Base-by-base conservation (phyloP, 1,140 invertebrate genomes). In the Macrosteles quadrilineatus region DNA sequence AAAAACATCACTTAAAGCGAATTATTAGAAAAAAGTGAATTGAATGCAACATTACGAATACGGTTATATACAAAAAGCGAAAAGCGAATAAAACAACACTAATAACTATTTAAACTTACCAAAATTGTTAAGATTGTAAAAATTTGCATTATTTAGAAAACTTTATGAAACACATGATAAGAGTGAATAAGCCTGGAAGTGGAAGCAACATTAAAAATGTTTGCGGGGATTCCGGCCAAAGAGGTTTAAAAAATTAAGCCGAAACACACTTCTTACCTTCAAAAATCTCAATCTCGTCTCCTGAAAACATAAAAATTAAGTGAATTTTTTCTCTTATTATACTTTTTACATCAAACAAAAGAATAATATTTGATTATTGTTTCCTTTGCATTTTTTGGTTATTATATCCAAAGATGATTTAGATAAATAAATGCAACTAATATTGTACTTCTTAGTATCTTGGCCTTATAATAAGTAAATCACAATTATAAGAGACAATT, bases 231-330 rank as follows among this genome's bases (percentile, higher is more conserved):
- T 27, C 12, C 55, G 55, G 55, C 55, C 55, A 59, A 21, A 59
- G 25, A 59, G 55, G 55, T 59, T 59, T 59, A 29, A 59, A 59
- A 50, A 4, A 19, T 21, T 21, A 59, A 27, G 55, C 55, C 55
- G 55, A 21, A 11, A 59, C 55, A 59, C 55, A 59, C 55, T 59
- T 59, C 55, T 59, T 59, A 59, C 55, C 55, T 59, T 59, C 55
- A 23, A 59, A 59, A 27, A 59, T 59, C 55, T 59, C 55, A 27
- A 59, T 59, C 55, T 59, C 55, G 55, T 59, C 55, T 59, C 55
- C 55, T 59, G 55, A 11, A 59, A 59, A 59, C 55, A 59, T 59
- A 59, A 30, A 59, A 59, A 59, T 1, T 25, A 21, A 27, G 25
- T 59, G 55, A 59, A 59, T 59, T 27, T 59, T 6, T 50, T 9